These are phyloP conservation scores for Sphyrna mokarran DNA, from an alignment of 2,113 vertebrate genomes.

Conservation along the genomic window DNA sequence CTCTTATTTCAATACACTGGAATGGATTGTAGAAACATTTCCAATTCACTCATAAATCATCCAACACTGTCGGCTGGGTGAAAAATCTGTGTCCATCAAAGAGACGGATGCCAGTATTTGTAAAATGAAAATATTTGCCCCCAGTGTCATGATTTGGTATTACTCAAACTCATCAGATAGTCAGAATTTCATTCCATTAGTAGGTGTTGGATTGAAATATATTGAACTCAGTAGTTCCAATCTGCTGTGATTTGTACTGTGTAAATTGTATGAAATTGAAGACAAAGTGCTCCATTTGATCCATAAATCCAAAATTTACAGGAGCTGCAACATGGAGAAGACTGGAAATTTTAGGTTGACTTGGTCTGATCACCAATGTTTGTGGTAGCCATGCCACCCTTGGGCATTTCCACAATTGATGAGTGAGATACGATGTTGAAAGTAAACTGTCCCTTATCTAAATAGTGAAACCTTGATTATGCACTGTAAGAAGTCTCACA, in stretches of 20 bases:
- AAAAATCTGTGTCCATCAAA: background rate
- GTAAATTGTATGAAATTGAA: background rate
- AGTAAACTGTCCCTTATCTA: background rate
- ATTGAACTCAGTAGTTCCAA: background rate
- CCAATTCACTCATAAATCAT: background rate
- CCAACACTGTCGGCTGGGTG: background rate
- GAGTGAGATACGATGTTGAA: background rate
- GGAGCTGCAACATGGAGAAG: background rate
- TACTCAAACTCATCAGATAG: background rate
- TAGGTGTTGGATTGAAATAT: background rate
- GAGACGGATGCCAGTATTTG: background rate
- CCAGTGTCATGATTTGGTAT: background rate
- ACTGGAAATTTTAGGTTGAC: background rate
- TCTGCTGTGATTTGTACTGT: background rate
- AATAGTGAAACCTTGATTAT: background rate
- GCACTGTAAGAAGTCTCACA: background rate
- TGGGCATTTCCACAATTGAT: background rate
- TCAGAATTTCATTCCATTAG: background rate
- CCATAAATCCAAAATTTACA: background rate
- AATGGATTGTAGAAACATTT: background rate
- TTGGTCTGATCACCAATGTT: background rate
- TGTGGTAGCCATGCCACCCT: background rate
- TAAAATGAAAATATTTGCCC: background rate
- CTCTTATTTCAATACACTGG: background rate
- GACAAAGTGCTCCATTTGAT: background rate